Percentiles rank a stretch among this genome's conserved stretches.
These are phyloP conservation scores for Drosophila robusta DNA, from an alignment of 2,888 invertebrate genomes.

Conservation along the genomic window DNA sequence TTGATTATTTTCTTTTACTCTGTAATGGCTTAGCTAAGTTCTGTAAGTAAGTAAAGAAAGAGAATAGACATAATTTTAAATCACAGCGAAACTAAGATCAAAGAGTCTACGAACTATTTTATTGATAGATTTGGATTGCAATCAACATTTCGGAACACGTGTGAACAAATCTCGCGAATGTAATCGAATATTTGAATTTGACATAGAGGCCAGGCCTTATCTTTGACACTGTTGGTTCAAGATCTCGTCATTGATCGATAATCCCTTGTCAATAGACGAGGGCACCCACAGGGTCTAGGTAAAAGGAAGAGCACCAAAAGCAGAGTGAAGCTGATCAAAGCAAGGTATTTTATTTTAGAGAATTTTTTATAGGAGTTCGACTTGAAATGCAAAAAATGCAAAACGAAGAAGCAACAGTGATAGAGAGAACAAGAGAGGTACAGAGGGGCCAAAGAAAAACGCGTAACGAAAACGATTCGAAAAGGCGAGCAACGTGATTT, in stretches of 20 bases:
- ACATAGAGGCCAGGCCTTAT: constrained; percentile 2
- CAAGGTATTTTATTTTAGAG: constrained; percentile 6
- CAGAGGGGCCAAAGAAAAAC: constrained; percentile 19
- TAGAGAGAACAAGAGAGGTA: background rate
- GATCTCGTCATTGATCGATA: constrained; percentile 40
- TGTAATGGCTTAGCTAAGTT: too few relatives aligned
- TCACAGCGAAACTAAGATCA: too few relatives aligned
- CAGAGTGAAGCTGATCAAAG: background rate
- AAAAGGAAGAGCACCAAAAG: constrained; percentile 12
- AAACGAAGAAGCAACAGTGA: constrained; percentile 5
- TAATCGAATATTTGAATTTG: background rate
- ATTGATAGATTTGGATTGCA: background rate
- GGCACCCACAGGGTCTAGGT: constrained; percentile 31
- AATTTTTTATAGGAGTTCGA: constrained; percentile 19
- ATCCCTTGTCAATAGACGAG: constrained; percentile 21
- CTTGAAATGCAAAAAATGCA: constrained; percentile 24
- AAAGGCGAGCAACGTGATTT: constrained; percentile 49
- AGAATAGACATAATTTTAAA: too few relatives aligned
- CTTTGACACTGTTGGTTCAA: constrained; percentile 32
- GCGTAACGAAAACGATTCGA: constrained; percentile 19
- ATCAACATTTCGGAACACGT: background rate
- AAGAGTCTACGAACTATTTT: background rate
- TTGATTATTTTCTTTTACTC: too few relatives aligned
- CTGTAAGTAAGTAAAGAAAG: too few relatives aligned
- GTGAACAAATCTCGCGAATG: background rate